Evolutionary conservation across 1,140 invertebrate species (phyloP), one percentile per base, ranked within the genome.

Genomic region (Drosophila repleta): DNA sequence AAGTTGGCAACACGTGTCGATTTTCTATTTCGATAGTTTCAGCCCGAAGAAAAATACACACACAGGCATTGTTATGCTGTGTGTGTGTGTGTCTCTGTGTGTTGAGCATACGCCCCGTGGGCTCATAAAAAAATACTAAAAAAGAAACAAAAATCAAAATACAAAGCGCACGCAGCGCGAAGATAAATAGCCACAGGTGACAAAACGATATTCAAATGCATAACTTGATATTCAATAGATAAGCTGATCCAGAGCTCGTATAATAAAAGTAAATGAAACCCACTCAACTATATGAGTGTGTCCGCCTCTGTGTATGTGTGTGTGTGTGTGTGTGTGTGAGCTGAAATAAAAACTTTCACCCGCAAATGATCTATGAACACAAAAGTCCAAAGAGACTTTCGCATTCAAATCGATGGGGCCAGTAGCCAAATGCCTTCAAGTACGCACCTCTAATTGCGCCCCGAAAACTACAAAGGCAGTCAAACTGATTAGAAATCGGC

Each of bases 141-240:
- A 17, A 7, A 43, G 11, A 10, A 43, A 43, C 39, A 43, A 43
- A 43, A 17, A 43, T 35, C 32, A 35, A 35, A 35, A 35, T 13
- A 71, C 61, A 72, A 72, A 58, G 53, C 62, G 37, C 55, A 53
- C 24, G 55, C 58, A 53, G 60, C 60, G 45, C 37, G 52, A 69
- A 57, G 74, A 71, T 74, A 81, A 78, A 85, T 85, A 66, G 78
- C 79, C 82, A 71, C 83, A 73, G 83, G 83, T 87, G 82, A 87
- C 82, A 87, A 87, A 85, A 81, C 62, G 67, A 81, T 75, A 67
- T 72, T 60, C 76, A 87, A 85, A 85, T 82, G 70, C 81, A 80
- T 71, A 78, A 78, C 78, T 87, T 87, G 83, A 88, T 87, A 87
- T 88, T 87, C 82, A 79, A 88, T 88, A 87, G 82, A 87, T 87